Conservation (phyloP, 2,113 vertebrate genomes). For the Vidua chalybeata region DNA sequence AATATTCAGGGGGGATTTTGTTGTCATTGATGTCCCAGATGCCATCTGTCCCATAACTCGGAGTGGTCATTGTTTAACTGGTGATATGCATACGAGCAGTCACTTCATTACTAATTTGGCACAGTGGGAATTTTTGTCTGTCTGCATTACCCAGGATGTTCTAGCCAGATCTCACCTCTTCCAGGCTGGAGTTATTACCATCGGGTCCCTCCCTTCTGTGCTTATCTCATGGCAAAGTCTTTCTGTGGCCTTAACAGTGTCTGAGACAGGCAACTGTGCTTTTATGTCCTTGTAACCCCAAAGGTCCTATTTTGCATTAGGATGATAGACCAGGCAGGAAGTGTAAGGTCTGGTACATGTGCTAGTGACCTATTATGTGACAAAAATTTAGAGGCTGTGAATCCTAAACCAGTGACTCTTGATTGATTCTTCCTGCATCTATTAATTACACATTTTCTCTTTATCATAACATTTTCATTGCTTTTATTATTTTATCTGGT, state of each 20-base stretch:
- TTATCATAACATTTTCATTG: not conserved
- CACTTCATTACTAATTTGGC: not conserved
- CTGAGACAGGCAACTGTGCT: not conserved
- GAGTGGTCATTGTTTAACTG: not conserved
- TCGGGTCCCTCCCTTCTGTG: not conserved
- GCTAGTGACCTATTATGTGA: not conserved
- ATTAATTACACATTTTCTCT: not conserved
- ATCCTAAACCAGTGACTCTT: not conserved
- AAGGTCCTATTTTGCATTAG: not conserved
- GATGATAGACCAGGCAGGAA: not conserved
- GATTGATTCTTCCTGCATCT: not conserved
- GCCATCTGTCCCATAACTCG: not conserved
- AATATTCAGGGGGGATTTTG: not conserved
- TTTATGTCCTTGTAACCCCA: not conserved
- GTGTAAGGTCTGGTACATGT: fast-evolving
- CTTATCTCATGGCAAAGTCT: not conserved
- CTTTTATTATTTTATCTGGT: not conserved
- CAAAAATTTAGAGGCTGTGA: not conserved
- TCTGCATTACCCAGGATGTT: not conserved
- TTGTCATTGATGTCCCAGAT: not conserved
- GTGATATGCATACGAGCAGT: not conserved
- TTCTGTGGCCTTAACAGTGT: not conserved
- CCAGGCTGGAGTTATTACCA: not conserved
- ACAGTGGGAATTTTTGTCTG: not conserved
- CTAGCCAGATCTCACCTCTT: not conserved